Evolutionary conservation across 2,888 invertebrate genomes (phyloP), one percentile per base, ranked within the genome.

Genomic region (Aspidiotus rigidus): DNA sequence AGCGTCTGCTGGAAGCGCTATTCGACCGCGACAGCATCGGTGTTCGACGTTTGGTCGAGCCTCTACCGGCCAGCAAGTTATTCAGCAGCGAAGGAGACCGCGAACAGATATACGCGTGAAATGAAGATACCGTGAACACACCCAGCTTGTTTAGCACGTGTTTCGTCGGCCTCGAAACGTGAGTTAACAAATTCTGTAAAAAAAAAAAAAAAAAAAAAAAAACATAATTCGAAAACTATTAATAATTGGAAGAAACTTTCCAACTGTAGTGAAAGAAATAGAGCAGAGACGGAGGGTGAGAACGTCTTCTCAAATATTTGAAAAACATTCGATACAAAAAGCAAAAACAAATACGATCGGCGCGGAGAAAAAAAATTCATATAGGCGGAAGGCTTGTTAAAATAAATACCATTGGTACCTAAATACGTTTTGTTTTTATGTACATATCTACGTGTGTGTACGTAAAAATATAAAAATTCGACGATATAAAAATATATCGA

Each of bases 21-120:
- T 93, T 92, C 71, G 93, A 93, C 74, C 93, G 85, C 39, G 93
- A 93, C 69, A 94, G 81, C 79, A 91, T 85, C n/a, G 93, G 92
- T 13, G 93, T 90, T 71, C 93, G 83, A 63, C 93, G 84, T 78
- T 93, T 93, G 71, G 93, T 93, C 71, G 93, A 93, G 56, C 93
- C 93, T 73, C 93, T 84, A 66, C 92, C 93, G 55, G 93, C 92
- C 76, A 94, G 83, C 77, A 94, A 81, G 80, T 94, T 94, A 82
- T 93, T 93, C 74, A 94, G 84, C 75, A 93, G 81, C 70, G 93
- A 93, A 54, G 96, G 96, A 76, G 93, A 93, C 73, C 97, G 86
- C 71, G 96, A 95, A 79, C 95, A 95, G 75, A 97, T 95, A 79
- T 95, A 93, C 74, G 96, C 97, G 80, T 97, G 96, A 83, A 97